Percentiles rank a stretch among this genome's conserved stretches.
Evolutionary conservation across 2,797 vertebrate species (phyloP).

Genomic region (Natrix natrix): DNA sequence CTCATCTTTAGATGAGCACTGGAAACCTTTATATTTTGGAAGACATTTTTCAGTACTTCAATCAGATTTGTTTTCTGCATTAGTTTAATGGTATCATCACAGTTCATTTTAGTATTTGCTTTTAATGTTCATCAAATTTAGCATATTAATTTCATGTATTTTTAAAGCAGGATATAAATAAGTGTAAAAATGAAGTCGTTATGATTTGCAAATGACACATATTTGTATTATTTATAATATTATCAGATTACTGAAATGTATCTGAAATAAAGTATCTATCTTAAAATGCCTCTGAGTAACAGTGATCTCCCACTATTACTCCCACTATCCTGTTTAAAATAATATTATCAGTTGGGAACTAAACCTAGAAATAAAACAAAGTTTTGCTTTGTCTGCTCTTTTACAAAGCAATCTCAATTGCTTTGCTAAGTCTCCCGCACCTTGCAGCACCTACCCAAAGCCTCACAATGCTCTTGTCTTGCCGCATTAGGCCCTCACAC

Average conservation of each 20-base stretch:
- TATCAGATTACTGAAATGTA: background rate
- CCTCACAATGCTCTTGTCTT: background rate
- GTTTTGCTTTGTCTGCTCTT: background rate
- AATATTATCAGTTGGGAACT: background rate
- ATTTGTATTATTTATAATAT: background rate
- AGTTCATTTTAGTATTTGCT: background rate
- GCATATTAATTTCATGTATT: background rate
- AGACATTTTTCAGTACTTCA: background rate
- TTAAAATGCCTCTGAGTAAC: background rate
- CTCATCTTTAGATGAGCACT: background rate
- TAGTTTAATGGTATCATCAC: background rate
- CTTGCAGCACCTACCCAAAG: background rate
- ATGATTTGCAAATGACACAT: background rate
- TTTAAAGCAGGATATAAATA: background rate
- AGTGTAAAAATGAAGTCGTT: background rate
- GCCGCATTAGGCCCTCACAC: background rate
- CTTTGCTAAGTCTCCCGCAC: background rate
- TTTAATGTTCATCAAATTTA: background rate
- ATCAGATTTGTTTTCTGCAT: background rate
- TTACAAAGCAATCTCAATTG: background rate
- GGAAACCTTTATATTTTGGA: background rate
- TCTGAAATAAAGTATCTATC: background rate
- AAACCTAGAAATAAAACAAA: background rate
- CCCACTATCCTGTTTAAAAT: background rate
- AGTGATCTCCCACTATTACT: background rate